Evolutionary conservation across 2,113 vertebrate species (phyloP).

Genomic region (Erythrocercus mccallii): DNA sequence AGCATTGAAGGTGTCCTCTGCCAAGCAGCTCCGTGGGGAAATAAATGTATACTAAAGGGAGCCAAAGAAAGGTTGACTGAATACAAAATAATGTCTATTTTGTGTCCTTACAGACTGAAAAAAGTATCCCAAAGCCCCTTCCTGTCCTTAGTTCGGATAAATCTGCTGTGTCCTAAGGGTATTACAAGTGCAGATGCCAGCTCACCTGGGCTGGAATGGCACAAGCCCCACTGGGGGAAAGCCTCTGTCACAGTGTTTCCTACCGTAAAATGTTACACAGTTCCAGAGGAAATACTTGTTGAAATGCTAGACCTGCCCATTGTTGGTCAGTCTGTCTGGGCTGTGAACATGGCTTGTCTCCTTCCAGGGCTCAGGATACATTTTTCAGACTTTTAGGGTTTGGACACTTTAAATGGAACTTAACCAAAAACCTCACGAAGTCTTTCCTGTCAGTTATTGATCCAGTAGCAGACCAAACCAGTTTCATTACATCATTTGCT

Average conservation of each 20-base stretch:
- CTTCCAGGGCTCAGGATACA: neutral
- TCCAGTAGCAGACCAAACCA: neutral
- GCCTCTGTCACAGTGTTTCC: neutral
- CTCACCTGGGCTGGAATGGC: neutral
- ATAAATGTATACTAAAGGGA: neutral
- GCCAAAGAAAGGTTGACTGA: neutral
- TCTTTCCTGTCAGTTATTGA: neutral
- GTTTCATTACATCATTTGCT: neutral
- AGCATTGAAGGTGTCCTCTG: neutral
- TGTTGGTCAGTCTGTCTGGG: neutral
- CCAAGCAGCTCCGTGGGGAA: neutral
- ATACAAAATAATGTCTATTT: neutral
- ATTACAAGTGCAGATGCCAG: neutral
- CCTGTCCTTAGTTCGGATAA: neutral
- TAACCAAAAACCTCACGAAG: neutral
- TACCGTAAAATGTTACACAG: neutral
- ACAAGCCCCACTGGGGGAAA: neutral
- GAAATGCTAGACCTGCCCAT: too few species aligned
- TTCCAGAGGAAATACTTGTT: neutral
- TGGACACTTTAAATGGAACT: neutral
- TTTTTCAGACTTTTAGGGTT: neutral
- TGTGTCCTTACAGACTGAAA: neutral
- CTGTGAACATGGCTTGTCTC: neutral
- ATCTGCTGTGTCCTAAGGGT: fast-evolving
- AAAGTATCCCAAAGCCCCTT: neutral